Percentiles rank a stretch among this genome's conserved stretches.
These are phyloP conservation scores for Euplagia quadripunctaria DNA, from an alignment of 2,888 invertebrate genomes.

Conservation along the genomic window DNA sequence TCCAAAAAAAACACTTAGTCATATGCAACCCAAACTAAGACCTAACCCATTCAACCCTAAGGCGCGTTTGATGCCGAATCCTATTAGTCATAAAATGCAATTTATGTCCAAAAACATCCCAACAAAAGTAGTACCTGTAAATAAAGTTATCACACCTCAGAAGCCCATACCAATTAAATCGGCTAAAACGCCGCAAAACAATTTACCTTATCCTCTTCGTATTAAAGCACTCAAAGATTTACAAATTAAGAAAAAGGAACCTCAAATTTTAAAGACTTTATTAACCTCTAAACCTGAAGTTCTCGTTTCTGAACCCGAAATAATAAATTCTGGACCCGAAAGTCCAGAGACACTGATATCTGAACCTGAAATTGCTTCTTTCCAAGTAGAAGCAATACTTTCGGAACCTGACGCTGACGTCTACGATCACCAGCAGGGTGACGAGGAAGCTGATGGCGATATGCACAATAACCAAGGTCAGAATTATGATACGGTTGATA, in stretches of 20 bases:
- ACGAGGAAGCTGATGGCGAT: conserved; percentile 67
- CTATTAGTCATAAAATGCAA: conserved; percentile 82
- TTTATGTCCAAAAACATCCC: conserved; percentile 70
- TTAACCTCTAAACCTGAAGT: conserved; percentile 82
- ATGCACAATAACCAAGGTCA: conserved; percentile 70
- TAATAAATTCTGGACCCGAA: conserved; percentile 82
- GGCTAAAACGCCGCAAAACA: conserved; percentile 70
- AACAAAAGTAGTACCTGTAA: conserved; percentile 66
- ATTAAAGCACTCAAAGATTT: conserved; percentile 85
- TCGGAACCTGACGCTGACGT: conserved; percentile 81
- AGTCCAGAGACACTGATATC: conserved; percentile 85
- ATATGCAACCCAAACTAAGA: conserved; percentile 79
- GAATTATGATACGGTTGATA: conserved; percentile 82
- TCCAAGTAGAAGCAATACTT: conserved; percentile 83
- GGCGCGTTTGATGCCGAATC: conserved; percentile 83
- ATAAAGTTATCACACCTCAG: conserved; percentile 70
- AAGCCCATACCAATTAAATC: conserved; percentile 79
- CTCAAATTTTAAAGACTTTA: conserved; percentile 84
- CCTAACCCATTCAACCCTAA: conserved; percentile 85
- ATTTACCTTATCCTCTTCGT: conserved; percentile 81
- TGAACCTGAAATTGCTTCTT: conserved; percentile 84
- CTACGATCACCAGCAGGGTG: conserved; percentile 66
- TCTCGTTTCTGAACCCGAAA: conserved; percentile 82
- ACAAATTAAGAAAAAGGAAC: conserved; percentile 84
- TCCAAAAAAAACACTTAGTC: conserved; percentile 66